Evolutionary conservation across 2,888 invertebrate genomes (phyloP), one percentile per base, ranked within the genome.

Genomic region (Tipula vernalis): DNA sequence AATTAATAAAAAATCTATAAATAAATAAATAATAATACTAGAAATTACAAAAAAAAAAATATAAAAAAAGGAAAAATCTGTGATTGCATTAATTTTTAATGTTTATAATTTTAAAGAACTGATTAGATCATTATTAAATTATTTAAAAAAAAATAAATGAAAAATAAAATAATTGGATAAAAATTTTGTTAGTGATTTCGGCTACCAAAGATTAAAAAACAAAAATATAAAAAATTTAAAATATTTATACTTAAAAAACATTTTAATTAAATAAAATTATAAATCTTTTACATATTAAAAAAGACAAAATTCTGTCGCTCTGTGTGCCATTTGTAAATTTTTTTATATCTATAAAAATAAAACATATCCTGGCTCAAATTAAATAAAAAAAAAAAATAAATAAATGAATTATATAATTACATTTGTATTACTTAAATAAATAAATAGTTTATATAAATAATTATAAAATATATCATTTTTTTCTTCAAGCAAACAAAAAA

Each of bases 261-360:
- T 87, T 85, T 90, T 90, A 90, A 89, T 89, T 89, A 89, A 88
- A 88, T 89, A 91, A 91, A 91, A 91, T 91, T 91, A 91, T 91
- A 91, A 91, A 91, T 91, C 90, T 85, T 39, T 85, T 86, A 47
- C 51, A 41, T 41, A 86, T 51, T 44, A 86, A 42, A 86, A 86
- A 86, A 86, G 39, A 86, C 86, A 86, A 86, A 47, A 47, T 36
- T 86, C 86, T 86, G 86, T 86, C 86, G 86, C 86, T 86, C 86
- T 86, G 86, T 86, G 86, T 86, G 86, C 86, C 86, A 86, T 86
- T 86, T 86, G 86, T 86, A 51, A 86, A 86, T 18, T 86, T 86
- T 86, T 86, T 51, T 51, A 51, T 51, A 51, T 86, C 86, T 86
- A 83, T 83, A 36, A 36, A 83, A 83, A 83, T 36, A 83, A 36